A percentile compares a stretch with the other conserved stretches of the same genome.
These are phyloP conservation scores for Amphilophus citrinellus DNA, from an alignment of 2,113 vertebrate genomes.

Conservation along the genomic window DNA sequence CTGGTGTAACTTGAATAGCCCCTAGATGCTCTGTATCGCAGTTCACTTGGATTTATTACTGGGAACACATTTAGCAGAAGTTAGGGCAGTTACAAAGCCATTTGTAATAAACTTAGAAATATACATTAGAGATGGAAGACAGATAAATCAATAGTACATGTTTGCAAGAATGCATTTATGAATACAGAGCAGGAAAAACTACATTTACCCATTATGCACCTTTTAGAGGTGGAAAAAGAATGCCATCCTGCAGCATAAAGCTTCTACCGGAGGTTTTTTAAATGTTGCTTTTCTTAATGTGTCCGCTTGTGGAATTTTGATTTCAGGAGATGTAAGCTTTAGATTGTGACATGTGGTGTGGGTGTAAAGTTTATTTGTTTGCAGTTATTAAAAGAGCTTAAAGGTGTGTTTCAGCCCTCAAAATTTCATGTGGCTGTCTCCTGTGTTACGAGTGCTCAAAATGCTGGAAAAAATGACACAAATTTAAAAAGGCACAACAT, in stretches of 20 bases:
- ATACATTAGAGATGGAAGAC: not conserved
- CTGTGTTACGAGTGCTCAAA: not conserved
- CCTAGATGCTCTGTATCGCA: not conserved
- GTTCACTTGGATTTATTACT: not conserved
- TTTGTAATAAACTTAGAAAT: not conserved
- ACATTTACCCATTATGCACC: not conserved
- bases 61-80: not conserved
- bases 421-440: not conserved
- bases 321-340: not conserved
- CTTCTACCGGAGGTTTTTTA: no score
- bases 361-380: not conserved
- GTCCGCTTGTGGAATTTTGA: not conserved
- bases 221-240: not conserved
- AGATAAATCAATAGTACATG: not conserved
- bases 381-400: not conserved
- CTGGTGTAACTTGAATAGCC: not conserved
- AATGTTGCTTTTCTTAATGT: not conserved
- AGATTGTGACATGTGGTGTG: not conserved
- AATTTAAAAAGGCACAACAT: not conserved
- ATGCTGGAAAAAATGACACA: accelerated
- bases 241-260: not conserved
- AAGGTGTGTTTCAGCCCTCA: not conserved
- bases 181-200: no score
- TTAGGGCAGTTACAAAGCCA: not conserved
- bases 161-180: not conserved